phyloP scores from a whole-genome alignment of 1,140 invertebrate genomes.

The Drosophila miranda region DNA sequence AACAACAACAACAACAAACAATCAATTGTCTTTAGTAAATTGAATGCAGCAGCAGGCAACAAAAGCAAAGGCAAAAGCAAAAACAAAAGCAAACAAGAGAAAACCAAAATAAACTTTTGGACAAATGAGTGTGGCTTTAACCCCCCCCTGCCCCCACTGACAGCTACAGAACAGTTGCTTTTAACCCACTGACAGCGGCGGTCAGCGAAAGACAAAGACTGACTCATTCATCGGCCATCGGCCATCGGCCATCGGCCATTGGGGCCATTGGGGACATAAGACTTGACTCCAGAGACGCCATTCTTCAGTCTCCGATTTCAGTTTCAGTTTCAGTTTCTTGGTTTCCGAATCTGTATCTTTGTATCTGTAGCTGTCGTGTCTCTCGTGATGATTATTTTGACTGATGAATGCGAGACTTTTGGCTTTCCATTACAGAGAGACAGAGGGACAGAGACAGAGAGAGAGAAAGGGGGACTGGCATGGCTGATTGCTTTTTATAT shows the following conservation, averaged over 20 bases:
- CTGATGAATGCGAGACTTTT: conserved; percentile 47
- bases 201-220: no score
- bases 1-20: conserved; percentile 38
- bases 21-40: conserved; percentile 72
- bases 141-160: neutral
- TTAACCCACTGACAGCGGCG: no score
- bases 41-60: conserved; percentile 55
- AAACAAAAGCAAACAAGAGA: neutral
- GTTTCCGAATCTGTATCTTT: no score
- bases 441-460: neutral
- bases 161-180: no score
- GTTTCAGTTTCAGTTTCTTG: conserved; percentile 2
- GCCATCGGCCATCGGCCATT: neutral
- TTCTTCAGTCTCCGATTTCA: conserved; percentile 9
- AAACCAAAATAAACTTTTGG: conserved; percentile 2
- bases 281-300: conserved; percentile 19
- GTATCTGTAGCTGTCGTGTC: neutral
- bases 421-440: conserved; percentile 27
- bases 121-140: conserved; percentile 49
- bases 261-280: neutral
- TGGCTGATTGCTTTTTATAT: conserved; percentile 39
- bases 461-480: no score
- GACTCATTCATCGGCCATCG: neutral
- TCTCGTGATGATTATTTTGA: conserved; percentile 44
- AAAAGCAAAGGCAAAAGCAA: conserved; percentile 11